Evolutionary conservation across 64 coral and sea anemone species (phyloP).

Genomic region (Pocillopora verrucosa): DNA sequence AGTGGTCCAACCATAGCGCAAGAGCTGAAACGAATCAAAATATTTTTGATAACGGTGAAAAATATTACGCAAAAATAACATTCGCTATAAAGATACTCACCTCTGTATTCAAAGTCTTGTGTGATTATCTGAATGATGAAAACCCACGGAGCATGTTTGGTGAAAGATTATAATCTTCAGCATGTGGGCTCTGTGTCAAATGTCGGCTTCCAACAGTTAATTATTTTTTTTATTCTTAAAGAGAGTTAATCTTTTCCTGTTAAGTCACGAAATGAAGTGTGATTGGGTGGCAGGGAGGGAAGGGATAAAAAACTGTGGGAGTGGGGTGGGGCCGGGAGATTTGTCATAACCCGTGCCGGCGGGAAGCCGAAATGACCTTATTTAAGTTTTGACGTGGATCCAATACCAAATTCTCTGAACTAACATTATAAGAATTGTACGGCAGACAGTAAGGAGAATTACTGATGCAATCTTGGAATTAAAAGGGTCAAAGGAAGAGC

Average conservation of each 20-base stretch:
- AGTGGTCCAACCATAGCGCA: too few relatives aligned
- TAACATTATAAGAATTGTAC: too few relatives aligned
- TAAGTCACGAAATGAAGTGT: neutral
- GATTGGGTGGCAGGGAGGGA: neutral
- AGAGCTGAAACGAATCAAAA: too few relatives aligned
- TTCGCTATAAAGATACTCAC: neutral
- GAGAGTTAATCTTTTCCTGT: conserved; percentile 3
- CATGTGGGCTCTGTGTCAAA: neutral
- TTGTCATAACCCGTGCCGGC: too few relatives aligned
- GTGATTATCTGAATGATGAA: neutral
- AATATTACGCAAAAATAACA: neutral
- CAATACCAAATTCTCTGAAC: too few relatives aligned
- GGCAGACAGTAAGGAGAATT: too few relatives aligned
- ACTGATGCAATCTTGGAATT: too few relatives aligned
- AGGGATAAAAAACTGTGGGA: neutral
- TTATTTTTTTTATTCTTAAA: neutral
- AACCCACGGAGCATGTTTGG: neutral
- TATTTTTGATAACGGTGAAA: too few relatives aligned
- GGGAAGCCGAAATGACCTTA: too few relatives aligned
- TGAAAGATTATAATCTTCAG: neutral
- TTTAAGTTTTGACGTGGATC: too few relatives aligned
- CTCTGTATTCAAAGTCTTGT: neutral
- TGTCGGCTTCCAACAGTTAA: neutral
- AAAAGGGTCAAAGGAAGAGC: too few relatives aligned
- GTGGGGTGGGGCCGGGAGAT: too few relatives aligned